Conservation (phyloP, 2,113 vertebrate species). For the Hyperopisus bebe region DNA sequence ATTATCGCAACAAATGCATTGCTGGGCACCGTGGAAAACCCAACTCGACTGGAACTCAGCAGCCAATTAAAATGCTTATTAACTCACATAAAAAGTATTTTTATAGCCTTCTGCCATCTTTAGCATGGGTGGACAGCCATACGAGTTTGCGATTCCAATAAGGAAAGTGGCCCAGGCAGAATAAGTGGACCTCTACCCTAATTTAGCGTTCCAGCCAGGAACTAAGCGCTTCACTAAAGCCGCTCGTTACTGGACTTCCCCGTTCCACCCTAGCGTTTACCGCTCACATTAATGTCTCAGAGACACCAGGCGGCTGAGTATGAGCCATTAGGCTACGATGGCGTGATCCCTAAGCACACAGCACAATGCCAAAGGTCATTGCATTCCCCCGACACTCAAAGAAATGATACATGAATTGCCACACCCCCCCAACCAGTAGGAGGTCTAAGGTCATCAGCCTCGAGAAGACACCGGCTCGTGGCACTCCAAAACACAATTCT, state of each 20-base stretch:
- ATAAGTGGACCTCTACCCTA: background rate
- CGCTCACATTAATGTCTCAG: background rate
- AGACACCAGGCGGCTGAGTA: background rate
- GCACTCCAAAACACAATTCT: background rate
- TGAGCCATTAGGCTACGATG: background rate
- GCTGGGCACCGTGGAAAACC: background rate
- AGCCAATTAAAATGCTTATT: conserved; percentile 1
- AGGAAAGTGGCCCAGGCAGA: background rate
- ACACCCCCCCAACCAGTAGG: background rate
- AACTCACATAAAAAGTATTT: background rate
- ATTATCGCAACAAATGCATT: background rate
- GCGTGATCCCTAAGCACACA: background rate
- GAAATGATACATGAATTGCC: background rate
- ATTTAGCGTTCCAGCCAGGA: conserved; percentile 3
- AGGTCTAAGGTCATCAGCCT: background rate
- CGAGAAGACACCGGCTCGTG: background rate
- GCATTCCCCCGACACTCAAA: background rate
- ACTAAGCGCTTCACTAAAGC: background rate
- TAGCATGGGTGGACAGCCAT: background rate
- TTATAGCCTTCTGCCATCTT: background rate
- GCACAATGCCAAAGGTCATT: background rate
- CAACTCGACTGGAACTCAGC: background rate
- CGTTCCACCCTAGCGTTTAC: background rate
- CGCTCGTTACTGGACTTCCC: background rate
- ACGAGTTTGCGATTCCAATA: background rate